phyloP scores from a whole-genome alignment of 1,140 invertebrate genomes.

The Lepidurus packardi region DNA sequence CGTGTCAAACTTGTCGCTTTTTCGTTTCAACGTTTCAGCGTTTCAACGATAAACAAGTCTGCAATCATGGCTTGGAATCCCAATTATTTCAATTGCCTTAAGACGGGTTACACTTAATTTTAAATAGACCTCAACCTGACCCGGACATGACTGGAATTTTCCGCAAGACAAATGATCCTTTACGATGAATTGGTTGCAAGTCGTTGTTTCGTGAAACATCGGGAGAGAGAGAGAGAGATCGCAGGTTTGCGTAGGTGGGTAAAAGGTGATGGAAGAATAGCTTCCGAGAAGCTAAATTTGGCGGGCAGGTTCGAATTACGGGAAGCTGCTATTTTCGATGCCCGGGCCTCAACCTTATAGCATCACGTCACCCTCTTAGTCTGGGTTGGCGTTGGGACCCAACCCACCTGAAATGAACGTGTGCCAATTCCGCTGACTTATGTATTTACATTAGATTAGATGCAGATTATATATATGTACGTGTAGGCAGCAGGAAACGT shows the following conservation, averaged over 20 bases:
- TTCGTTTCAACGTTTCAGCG: too few relatives aligned
- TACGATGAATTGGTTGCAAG: too few relatives aligned
- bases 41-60: too few relatives aligned
- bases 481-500: slow-evolving; percentile 43
- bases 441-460: slow-evolving; percentile 31
- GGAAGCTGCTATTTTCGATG: slow-evolving; percentile 12
- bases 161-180: too few relatives aligned
- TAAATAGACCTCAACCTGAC: too few relatives aligned
- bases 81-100: too few relatives aligned
- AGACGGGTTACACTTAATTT: too few relatives aligned
- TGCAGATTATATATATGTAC: slow-evolving; percentile 18
- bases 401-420: slow-evolving; percentile 20
- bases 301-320: slow-evolving; percentile 11
- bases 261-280: slow-evolving; percentile 14
- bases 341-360: slow-evolving; percentile 20
- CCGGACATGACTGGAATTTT: too few relatives aligned
- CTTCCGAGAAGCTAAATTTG: slow-evolving; percentile 21
- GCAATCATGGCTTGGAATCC: too few relatives aligned
- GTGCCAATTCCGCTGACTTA: slow-evolving; percentile 6
- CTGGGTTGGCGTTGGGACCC: neutral
- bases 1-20: too few relatives aligned
- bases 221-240: neutral
- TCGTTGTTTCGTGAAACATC: too few relatives aligned
- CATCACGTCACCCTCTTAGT: neutral
- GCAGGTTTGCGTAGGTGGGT: slow-evolving; percentile 6